Evolutionary conservation across 2,797 vertebrate species (phyloP).

Genomic region (Spea hammondii): DNA sequence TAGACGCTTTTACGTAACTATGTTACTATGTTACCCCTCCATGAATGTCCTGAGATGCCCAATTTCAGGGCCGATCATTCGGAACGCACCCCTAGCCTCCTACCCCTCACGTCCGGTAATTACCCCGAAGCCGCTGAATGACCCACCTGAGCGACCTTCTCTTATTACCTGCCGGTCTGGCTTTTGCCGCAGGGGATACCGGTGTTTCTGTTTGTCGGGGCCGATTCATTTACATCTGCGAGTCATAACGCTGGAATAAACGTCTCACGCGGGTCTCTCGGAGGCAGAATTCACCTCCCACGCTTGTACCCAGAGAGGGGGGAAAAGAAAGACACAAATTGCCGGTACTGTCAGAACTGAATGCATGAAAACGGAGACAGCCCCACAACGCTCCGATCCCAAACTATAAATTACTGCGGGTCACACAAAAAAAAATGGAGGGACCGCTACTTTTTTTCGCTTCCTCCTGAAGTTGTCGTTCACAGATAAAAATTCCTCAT

Average conservation of each 20-base stretch:
- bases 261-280: constrained; percentile 30
- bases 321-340: constrained; percentile 42
- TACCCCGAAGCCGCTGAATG: too few relatives aligned
- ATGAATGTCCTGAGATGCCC: too few relatives aligned
- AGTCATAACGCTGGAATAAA: constrained; percentile 15
- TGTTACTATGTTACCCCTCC: too few relatives aligned
- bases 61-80: too few relatives aligned
- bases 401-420: constrained; percentile 34
- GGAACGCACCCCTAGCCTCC: too few relatives aligned
- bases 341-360: constrained; percentile 42
- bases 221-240: constrained; percentile 36
- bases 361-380: constrained; percentile 24
- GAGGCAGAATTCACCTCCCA: constrained; percentile 41
- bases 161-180: neutral
- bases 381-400: constrained; percentile 26
- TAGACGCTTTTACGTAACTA: too few relatives aligned
- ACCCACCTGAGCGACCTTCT: too few relatives aligned
- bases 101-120: too few relatives aligned
- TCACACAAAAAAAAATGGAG: constrained; percentile 30
- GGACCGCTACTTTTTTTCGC: neutral
- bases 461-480: constrained; percentile 12
- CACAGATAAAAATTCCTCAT: neutral
- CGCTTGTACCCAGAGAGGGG: constrained; percentile 26
- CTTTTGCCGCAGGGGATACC: neutral
- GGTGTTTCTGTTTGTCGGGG: constrained; percentile 19